Percentiles rank a stretch among this genome's conserved stretches.
These are phyloP conservation scores for Lutra lutra DNA, from an alignment of 2,797 vertebrate genomes.

Conservation along the genomic window DNA sequence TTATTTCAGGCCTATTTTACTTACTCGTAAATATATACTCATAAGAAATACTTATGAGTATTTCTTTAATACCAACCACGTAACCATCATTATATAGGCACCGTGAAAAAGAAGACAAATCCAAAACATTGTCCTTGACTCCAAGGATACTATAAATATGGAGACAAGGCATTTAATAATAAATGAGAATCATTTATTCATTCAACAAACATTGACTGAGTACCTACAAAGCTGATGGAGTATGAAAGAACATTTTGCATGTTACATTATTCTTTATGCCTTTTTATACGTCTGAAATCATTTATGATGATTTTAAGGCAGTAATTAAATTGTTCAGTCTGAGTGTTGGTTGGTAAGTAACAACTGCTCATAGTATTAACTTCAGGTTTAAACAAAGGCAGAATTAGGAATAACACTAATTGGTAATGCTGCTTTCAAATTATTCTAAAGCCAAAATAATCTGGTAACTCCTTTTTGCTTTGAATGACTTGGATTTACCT, in stretches of 20 bases:
- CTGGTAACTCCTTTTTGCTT: conserved; percentile 33
- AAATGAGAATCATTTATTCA: conserved; percentile 76
- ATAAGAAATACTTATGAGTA: not conserved
- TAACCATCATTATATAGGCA: not conserved
- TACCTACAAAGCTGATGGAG: not conserved
- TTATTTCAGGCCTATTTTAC: no score
- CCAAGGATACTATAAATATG: conserved; percentile 54
- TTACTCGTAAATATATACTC: no score
- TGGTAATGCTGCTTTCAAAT: conserved; percentile 27
- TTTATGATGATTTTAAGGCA: conserved; percentile 19
- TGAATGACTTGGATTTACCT: conserved; percentile 6
- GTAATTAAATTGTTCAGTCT: conserved; percentile 21
- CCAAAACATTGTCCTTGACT: conserved; percentile 51
- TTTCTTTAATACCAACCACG: not conserved
- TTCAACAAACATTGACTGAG: conserved; percentile 69
- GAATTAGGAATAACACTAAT: not conserved
- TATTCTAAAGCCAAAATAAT: not conserved
- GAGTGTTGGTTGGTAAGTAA: not conserved
- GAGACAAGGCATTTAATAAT: conserved; percentile 65
- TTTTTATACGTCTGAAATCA: conserved; percentile 41
- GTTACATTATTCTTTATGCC: conserved; percentile 24
- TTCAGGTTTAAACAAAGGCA: not conserved
- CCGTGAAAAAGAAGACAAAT: not conserved
- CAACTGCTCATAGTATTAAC: conserved; percentile 3
- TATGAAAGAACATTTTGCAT: conserved; percentile 35